Percentiles rank a stretch among this genome's conserved stretches.
phyloP scores from a whole-genome alignment of 2,888 invertebrate species.

The Therioaphis trifolii region DNA sequence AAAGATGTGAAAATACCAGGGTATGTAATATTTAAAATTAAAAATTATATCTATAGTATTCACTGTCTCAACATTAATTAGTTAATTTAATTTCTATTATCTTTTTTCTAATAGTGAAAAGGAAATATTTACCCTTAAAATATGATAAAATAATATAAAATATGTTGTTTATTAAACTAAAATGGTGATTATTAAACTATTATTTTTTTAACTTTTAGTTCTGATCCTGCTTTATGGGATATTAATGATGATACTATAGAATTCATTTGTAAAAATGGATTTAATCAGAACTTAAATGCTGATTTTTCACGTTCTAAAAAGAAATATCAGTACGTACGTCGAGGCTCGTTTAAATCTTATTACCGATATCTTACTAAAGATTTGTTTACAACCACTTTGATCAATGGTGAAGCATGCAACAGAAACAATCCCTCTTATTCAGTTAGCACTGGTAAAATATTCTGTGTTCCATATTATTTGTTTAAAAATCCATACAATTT shows the following conservation, averaged over 20 bases:
- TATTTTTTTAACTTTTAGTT: constrained; percentile 28
- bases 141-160: too few species aligned
- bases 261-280: too few species aligned
- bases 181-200: not conserved
- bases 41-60: too few species aligned
- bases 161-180: too few species aligned
- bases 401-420: not conserved
- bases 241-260: constrained; percentile 19
- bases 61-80: too few species aligned
- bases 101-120: too few species aligned
- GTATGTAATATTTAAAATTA: too few species aligned
- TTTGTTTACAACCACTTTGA: constrained; percentile 7
- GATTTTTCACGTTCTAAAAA: constrained; percentile 14
- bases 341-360: not conserved
- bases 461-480: too few species aligned
- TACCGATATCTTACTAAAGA: constrained; percentile 5
- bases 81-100: too few species aligned
- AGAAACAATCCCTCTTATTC: constrained; percentile 29
- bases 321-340: constrained; percentile 5
- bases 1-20: too few species aligned
- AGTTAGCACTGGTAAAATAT: constrained; percentile 26
- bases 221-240: constrained; percentile 34
- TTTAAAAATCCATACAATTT: too few species aligned
- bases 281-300: constrained; percentile 1
- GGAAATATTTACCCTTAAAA: too few species aligned